Conservation (phyloP, 1,140 invertebrate genomes). For the Zophobas atratus region DNA sequence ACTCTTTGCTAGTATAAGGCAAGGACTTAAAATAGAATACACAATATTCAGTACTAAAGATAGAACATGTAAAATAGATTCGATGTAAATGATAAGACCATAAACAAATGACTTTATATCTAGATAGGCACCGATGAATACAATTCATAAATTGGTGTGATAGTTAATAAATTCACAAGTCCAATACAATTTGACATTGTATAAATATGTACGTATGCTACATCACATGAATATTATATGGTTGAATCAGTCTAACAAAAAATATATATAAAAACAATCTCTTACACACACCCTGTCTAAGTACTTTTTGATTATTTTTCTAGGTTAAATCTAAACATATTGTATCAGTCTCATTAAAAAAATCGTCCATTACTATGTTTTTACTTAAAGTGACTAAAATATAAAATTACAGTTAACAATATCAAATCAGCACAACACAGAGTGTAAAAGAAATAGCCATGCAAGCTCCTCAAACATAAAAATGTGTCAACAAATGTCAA, state of each 20-base stretch:
- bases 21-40: constrained; percentile 45
- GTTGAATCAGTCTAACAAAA: constrained; percentile 47
- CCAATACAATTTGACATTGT: constrained; percentile 41
- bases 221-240: constrained; percentile 46
- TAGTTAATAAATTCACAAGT: constrained; percentile 40
- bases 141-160: constrained; percentile 44
- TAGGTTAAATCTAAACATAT: constrained; percentile 43
- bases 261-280: constrained; percentile 41
- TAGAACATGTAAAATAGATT: constrained; percentile 46
- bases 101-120: constrained; percentile 37
- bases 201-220: constrained; percentile 44
- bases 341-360: constrained; percentile 48
- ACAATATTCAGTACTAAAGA: constrained; percentile 39
- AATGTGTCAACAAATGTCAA: neutral
- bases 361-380: constrained; percentile 19
- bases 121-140: constrained; percentile 47
- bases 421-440: constrained; percentile 31
- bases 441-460: constrained; percentile 13
- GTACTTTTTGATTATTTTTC: constrained; percentile 46
- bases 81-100: constrained; percentile 47
- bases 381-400: constrained; percentile 12
- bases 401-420: constrained; percentile 30
- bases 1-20: constrained; percentile 49
- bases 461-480: constrained; percentile 20
- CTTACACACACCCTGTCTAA: constrained; percentile 46